phyloP scores from a whole-genome alignment of 2,888 invertebrate species.

The Asteroscopus sphinx region DNA sequence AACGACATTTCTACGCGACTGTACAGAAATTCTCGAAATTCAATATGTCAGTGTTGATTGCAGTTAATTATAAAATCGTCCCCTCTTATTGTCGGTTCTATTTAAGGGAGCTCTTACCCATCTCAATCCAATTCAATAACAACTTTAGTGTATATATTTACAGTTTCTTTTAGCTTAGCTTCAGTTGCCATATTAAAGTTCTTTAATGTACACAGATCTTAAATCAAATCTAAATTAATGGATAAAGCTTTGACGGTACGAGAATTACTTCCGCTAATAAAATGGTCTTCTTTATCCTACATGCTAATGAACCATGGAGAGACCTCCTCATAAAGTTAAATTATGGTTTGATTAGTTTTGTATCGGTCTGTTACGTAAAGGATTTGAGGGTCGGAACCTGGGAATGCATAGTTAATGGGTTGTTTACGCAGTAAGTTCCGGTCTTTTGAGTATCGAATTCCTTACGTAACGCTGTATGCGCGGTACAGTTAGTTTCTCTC shows the following conservation, averaged over 20 bases:
- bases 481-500: no score
- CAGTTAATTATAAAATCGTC: conserved; percentile 89
- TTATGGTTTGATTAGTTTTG: conserved; percentile 59
- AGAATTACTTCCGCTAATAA: conserved; percentile 85
- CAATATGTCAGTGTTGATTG: conserved; percentile 89
- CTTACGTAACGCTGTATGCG: conserved; percentile 35
- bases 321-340: conserved; percentile 47
- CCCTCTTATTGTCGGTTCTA: conserved; percentile 85
- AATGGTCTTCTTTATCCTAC: conserved; percentile 75
- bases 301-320: conserved; percentile 55
- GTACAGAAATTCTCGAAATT: conserved; percentile 84
- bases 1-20: conserved; percentile 61
- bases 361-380: conserved; percentile 53
- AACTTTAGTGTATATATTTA: conserved; percentile 39
- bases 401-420: conserved; percentile 56
- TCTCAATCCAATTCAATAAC: conserved; percentile 19
- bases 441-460: conserved; percentile 52
- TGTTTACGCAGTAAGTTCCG: conserved; percentile 52
- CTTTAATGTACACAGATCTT: conserved; percentile 79
- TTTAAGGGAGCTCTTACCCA: conserved; percentile 67
- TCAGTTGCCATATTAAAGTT: conserved; percentile 62
- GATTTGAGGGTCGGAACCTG: conserved; percentile 46
- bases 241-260: conserved; percentile 77
- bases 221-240: conserved; percentile 86
- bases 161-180: conserved; percentile 52